phyloP scores from a whole-genome alignment of 1,140 invertebrate species.

The Saccostrea glomerata region DNA sequence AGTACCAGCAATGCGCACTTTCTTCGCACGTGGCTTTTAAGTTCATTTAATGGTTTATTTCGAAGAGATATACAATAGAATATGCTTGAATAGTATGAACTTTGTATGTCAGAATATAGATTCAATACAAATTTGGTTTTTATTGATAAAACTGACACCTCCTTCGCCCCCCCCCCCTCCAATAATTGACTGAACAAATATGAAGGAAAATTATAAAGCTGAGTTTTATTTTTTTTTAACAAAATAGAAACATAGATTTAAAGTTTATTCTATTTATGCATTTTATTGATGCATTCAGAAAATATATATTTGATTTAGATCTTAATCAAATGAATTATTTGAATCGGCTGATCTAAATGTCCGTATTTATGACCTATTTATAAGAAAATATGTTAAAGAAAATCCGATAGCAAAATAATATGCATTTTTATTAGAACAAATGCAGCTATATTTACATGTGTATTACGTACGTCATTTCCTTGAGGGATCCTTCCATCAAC shows the following conservation, averaged over 20 bases:
- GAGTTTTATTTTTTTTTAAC: too few relatives aligned
- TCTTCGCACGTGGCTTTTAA: slow-evolving; percentile 4
- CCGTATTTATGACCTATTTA: slow-evolving; percentile 25
- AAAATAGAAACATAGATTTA: too few relatives aligned
- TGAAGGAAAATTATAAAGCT: too few relatives aligned
- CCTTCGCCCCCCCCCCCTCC: too few relatives aligned
- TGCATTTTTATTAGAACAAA: slow-evolving; percentile 22
- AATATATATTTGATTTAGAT: not conserved
- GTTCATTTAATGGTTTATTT: not conserved
- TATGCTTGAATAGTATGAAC: too few relatives aligned
- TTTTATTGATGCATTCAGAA: too few relatives aligned
- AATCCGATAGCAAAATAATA: slow-evolving; percentile 32
- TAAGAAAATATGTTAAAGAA: slow-evolving; percentile 3
- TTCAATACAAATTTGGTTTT: too few relatives aligned
- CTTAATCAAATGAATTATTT: slow-evolving; percentile 8
- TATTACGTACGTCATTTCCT: slow-evolving; percentile 39
- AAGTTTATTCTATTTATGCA: too few relatives aligned
- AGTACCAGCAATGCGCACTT: not conserved
- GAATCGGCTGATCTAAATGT: not conserved
- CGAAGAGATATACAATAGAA: too few relatives aligned
- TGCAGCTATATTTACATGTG: slow-evolving; percentile 23
- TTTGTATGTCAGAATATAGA: too few relatives aligned
- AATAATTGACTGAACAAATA: too few relatives aligned
- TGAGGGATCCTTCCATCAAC: slow-evolving; percentile 31
- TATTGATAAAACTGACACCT: too few relatives aligned